Conservation (phyloP, 2,888 invertebrate species). For the Tiphia femorata region DNA sequence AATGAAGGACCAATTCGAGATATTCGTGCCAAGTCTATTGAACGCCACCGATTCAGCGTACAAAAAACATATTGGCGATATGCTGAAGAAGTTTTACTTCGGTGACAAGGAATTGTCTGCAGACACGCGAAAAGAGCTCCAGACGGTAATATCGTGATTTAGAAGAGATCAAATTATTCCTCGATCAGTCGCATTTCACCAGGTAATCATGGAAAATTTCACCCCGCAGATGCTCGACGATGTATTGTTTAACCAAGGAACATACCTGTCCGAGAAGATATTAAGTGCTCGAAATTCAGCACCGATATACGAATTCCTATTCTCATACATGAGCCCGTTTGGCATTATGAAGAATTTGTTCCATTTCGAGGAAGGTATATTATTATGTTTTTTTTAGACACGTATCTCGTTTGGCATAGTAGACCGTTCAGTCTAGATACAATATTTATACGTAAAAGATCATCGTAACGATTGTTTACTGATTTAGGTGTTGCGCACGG, state of each 20-base stretch:
- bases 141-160: too few species aligned
- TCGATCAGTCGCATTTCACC: too few species aligned
- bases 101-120: slow-evolving; percentile 51
- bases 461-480: background rate
- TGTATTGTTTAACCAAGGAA: slow-evolving; percentile 40
- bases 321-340: slow-evolving; percentile 48
- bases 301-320: slow-evolving; percentile 58
- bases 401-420: background rate
- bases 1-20: slow-evolving; percentile 56
- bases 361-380: slow-evolving; percentile 45
- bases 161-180: too few species aligned
- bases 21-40: slow-evolving; percentile 55
- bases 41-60: slow-evolving; percentile 54
- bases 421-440: background rate
- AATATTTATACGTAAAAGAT: background rate
- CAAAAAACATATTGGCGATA: slow-evolving; percentile 42
- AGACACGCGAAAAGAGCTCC: slow-evolving; percentile 39
- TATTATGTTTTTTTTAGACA: background rate
- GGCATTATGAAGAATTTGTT: slow-evolving; percentile 56
- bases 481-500: slow-evolving; percentile 68
- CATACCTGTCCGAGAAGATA: slow-evolving; percentile 47
- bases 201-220: slow-evolving; percentile 10
- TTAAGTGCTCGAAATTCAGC: slow-evolving; percentile 48
- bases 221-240: slow-evolving; percentile 54
- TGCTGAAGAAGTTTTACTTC: slow-evolving; percentile 55